These are phyloP conservation scores for Neodiprion fabricii DNA, from an alignment of 1,140 invertebrate species.

Conservation along the genomic window DNA sequence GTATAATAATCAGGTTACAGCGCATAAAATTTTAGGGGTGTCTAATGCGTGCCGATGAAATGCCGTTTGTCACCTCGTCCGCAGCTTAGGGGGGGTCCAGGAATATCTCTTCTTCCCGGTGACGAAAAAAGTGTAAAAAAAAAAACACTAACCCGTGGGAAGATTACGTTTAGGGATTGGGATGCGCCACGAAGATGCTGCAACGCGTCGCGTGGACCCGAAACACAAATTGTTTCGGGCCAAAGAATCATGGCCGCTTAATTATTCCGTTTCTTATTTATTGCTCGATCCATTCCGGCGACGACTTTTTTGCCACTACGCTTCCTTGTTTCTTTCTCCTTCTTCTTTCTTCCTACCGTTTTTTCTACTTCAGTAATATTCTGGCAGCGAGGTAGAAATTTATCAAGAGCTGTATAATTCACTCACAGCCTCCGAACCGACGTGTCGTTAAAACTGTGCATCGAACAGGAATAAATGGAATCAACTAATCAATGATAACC, in stretches of 20 bases:
- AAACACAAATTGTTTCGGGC: not conserved
- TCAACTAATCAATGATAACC: too few relatives aligned
- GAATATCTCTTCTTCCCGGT: not conserved
- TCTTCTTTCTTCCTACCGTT: not conserved
- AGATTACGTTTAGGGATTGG: slow-evolving; percentile 4
- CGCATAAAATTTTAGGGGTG: not conserved
- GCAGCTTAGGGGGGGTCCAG: not conserved
- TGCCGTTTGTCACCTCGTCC: not conserved
- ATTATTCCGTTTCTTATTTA: slow-evolving; percentile 8
- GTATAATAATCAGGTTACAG: too few relatives aligned
- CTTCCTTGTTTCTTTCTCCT: not conserved
- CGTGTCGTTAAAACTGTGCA: too few relatives aligned
- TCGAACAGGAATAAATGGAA: too few relatives aligned
- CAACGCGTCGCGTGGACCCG: not conserved
- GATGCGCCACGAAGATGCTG: not conserved
- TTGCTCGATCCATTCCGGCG: not conserved
- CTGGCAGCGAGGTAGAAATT: too few relatives aligned
- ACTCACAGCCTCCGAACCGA: too few relatives aligned
- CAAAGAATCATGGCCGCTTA: not conserved
- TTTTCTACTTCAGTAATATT: too few relatives aligned
- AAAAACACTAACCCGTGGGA: not conserved
- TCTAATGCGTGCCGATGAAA: not conserved
- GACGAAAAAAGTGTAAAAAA: not conserved
- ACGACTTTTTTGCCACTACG: not conserved
- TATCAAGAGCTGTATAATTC: too few relatives aligned